Conservation (phyloP, 1,140 invertebrate species). For the Mycetomoellerius zeteki region DNA sequence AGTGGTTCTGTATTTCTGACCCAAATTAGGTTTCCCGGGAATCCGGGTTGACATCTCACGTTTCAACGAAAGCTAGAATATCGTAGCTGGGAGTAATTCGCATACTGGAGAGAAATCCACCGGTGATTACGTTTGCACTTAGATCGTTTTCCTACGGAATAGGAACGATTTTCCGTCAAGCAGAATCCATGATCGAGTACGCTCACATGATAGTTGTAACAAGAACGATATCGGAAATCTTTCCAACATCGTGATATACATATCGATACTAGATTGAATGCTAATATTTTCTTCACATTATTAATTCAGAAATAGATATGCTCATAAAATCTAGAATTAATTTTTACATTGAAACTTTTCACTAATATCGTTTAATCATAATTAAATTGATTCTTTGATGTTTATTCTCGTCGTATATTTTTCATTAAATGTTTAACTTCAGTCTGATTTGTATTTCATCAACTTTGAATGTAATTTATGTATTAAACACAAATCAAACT, state of each 20-base stretch:
- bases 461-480: background rate
- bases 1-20: conserved; percentile 41
- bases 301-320: background rate
- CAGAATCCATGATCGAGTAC: conserved; percentile 17
- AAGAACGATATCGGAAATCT: background rate
- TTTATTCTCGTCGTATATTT: background rate
- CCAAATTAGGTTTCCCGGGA: conserved; percentile 43
- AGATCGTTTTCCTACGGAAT: conserved; percentile 22
- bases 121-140: conserved; percentile 49
- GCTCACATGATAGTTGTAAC: background rate
- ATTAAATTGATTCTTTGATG: conserved; percentile 1
- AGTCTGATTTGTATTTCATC: background rate
- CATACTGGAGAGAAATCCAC: conserved; percentile 1
- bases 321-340: background rate
- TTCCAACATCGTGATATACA: background rate
- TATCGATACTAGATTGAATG: background rate
- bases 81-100: background rate
- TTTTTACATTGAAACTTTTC: background rate
- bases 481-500: conserved; percentile 9
- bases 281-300: background rate
- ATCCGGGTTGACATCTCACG: conserved; percentile 53
- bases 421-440: background rate
- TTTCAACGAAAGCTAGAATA: conserved; percentile 37
- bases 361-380: background rate
- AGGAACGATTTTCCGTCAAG: conserved; percentile 28